Evolutionary conservation across 1,140 invertebrate genomes (phyloP), one percentile per base, ranked within the genome.

Genomic region (Heliconius congener): DNA sequence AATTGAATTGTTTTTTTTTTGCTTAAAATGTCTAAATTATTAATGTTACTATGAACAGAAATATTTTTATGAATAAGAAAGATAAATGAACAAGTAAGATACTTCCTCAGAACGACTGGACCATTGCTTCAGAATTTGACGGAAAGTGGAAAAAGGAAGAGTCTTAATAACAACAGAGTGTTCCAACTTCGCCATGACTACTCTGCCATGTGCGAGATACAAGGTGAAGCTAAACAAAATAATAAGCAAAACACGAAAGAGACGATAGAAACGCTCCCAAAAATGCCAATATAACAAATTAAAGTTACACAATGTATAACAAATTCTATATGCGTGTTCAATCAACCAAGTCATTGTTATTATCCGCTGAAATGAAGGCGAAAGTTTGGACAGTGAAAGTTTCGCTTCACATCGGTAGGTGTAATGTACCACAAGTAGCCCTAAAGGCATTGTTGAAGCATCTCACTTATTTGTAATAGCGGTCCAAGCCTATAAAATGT

Each of bases 311-410:
- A 66, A 30, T 13, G 27, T 66, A 66, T 27, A 30, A 27, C 66
- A 23, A 80, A 72, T 72, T 77, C 73, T 80, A 77, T 77, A 83
- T 77, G 76, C 80, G 84, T 76, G 80, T 76, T 77, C 84, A 85
- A 84, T 89, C 82, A 84, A 81, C 80, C 84, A 85, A 82, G 83
- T 88, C 87, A 83, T 74, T 82, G 83, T 83, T 85, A 88, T 85
- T 86, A 83, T 84, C 81, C 80, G 79, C 76, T 78, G 74, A 78
- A 85, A 82, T 74, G 85, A 90, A 86, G 86, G 84, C 84, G 88
- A 90, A 90, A 90, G 88, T 84, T 84, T 55, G 81, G 81, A 78
- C 79, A 85, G 85, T 83, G 88, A 90, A 88, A 90, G 88, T 88
- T 80, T 81, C 71, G 80, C 74, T 85, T 86, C 78, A 52, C 75